Conservation (phyloP, 2,797 vertebrate species). For the Psittacula derbiana region DNA sequence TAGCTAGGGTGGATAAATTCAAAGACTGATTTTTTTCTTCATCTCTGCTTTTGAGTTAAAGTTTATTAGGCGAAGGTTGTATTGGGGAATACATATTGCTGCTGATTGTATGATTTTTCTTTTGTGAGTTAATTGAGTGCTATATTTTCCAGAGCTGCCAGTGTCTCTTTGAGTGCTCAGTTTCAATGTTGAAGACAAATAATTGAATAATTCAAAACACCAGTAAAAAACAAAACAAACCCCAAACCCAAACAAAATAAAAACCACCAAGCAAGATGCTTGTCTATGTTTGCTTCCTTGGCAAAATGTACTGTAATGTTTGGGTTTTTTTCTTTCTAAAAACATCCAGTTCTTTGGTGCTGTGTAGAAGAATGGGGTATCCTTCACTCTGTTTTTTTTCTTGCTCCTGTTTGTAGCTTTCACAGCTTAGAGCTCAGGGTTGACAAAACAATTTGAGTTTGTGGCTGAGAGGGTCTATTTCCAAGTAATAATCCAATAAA, state of each 20-base stretch:
- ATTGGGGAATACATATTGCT: background rate
- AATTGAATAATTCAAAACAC: slow-evolving; percentile 11
- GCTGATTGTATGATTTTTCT: background rate
- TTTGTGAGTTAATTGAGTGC: slow-evolving; percentile 5
- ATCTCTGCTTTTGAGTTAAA: background rate
- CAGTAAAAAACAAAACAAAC: background rate
- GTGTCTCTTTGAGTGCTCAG: background rate
- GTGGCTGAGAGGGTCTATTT: background rate
- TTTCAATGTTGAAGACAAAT: background rate
- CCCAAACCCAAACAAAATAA: background rate
- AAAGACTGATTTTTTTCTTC: background rate
- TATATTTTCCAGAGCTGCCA: background rate
- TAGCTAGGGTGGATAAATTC: background rate
- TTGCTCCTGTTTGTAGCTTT: background rate
- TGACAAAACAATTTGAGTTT: background rate
- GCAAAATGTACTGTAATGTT: background rate
- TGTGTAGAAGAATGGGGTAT: background rate
- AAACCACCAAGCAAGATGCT: background rate
- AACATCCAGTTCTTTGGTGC: background rate
- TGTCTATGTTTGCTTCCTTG: background rate
- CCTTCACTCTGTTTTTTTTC: background rate
- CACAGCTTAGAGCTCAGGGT: background rate
- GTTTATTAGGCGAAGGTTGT: background rate
- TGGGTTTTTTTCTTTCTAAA: background rate
- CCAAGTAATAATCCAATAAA: background rate